These are phyloP conservation scores for Conchocele bisecta DNA, from an alignment of 2,888 invertebrate species.

Conservation along the genomic window DNA sequence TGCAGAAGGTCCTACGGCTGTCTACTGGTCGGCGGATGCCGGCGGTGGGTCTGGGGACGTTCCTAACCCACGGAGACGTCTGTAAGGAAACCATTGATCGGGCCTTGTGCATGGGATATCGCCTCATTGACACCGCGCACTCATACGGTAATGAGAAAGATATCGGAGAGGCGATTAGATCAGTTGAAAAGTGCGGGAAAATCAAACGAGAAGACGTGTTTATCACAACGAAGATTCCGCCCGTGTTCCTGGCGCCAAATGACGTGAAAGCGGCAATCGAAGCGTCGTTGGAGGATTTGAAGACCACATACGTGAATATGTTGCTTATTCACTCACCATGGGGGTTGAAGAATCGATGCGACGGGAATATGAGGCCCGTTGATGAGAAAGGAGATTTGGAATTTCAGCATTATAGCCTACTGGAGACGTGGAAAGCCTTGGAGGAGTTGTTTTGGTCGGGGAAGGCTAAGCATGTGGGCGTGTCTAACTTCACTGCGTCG, in stretches of 20 bases:
- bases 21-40: slow-evolving; percentile 58
- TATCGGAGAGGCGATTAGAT: slow-evolving; percentile 63
- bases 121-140: slow-evolving; percentile 71
- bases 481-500: slow-evolving; percentile 71
- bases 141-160: slow-evolving; percentile 69
- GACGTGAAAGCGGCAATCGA: slow-evolving; percentile 60
- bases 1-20: too few species aligned
- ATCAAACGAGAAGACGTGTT: slow-evolving; percentile 67
- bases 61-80: slow-evolving; percentile 50
- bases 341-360: slow-evolving; percentile 62
- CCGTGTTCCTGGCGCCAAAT: slow-evolving; percentile 49
- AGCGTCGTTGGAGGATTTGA: slow-evolving; percentile 66
- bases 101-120: slow-evolving; percentile 65
- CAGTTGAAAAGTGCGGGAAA: slow-evolving; percentile 58
- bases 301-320: slow-evolving; percentile 68
- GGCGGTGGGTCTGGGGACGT: slow-evolving; percentile 69
- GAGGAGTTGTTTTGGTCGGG: slow-evolving; percentile 60
- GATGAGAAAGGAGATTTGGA: slow-evolving; percentile 49
- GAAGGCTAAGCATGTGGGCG: slow-evolving; percentile 64
- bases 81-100: slow-evolving; percentile 62
- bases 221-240: slow-evolving; percentile 69
- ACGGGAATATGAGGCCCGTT: slow-evolving; percentile 53
- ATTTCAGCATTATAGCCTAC: slow-evolving; percentile 57
- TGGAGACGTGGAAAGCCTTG: slow-evolving; percentile 68
- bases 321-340: slow-evolving; percentile 74